Percentiles rank a stretch among this genome's conserved stretches.
Evolutionary conservation across 1,140 invertebrate species (phyloP).

Genomic region (Megathymus violae): DNA sequence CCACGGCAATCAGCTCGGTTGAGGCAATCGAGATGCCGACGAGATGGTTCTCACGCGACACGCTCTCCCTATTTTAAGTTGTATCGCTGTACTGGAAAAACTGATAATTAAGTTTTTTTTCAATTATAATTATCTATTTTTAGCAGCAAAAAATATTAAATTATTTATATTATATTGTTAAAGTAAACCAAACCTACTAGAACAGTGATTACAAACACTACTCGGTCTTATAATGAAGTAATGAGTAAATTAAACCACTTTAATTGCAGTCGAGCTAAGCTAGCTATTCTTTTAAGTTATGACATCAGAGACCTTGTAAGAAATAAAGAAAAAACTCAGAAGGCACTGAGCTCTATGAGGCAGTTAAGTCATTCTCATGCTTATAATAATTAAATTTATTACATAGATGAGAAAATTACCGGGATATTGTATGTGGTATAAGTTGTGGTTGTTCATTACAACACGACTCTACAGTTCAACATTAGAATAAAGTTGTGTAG

Average conservation of each 20-base stretch:
- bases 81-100: conserved; percentile 13
- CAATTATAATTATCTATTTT: conserved; percentile 2
- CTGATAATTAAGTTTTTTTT: conserved; percentile 20
- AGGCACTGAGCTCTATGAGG: not conserved
- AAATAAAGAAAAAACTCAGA: conserved; percentile 49
- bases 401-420: conserved; percentile 42
- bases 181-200: too few relatives aligned
- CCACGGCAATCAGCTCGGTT: conserved; percentile 34
- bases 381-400: conserved; percentile 43
- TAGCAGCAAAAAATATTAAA: conserved; percentile 3
- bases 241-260: conserved; percentile 14
- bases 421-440: conserved; percentile 46
- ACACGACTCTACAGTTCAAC: conserved; percentile 39
- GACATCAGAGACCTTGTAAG: conserved; percentile 55
- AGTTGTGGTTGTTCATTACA: conserved; percentile 36
- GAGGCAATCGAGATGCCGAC: conserved; percentile 42
- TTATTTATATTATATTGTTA: too few relatives aligned
- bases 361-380: conserved; percentile 18
- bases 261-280: conserved; percentile 15
- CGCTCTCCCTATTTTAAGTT: conserved; percentile 27
- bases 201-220: not conserved
- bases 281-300: conserved; percentile 39
- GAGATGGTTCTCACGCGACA: conserved; percentile 52
- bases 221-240: conserved; percentile 3
- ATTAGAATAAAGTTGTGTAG: conserved; percentile 38